These are phyloP conservation scores for Indicator indicator DNA, from an alignment of 2,113 vertebrate genomes.

Conservation along the genomic window DNA sequence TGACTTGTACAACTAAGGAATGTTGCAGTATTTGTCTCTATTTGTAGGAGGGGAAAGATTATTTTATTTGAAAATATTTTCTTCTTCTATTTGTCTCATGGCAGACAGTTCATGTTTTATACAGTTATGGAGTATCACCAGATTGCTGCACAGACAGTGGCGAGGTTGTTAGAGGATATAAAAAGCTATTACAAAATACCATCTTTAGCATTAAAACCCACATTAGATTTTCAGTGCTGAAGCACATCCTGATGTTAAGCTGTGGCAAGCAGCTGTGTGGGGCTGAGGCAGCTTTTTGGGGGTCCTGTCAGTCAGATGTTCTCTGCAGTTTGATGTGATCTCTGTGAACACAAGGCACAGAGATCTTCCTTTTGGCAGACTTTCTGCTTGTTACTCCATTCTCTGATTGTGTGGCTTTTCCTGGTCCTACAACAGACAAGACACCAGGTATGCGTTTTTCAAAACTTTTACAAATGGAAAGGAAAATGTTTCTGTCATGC, in stretches of 20 bases:
- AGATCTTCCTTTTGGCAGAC: not conserved
- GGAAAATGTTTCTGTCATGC: not conserved
- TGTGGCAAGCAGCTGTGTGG: not conserved
- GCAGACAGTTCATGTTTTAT: not conserved
- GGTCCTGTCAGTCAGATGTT: not conserved
- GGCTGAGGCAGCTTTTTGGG: not conserved
- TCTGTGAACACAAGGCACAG: fast-evolving
- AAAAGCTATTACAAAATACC: not conserved
- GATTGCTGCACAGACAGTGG: not conserved
- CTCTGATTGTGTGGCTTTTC: not conserved
- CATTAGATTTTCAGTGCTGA: not conserved
- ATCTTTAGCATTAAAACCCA: not conserved
- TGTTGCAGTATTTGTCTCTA: not conserved
- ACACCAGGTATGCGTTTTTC: not conserved
- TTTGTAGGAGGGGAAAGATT: not conserved
- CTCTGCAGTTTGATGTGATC: not conserved
- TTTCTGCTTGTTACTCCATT: not conserved
- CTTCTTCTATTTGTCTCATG: not conserved
- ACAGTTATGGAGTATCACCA: not conserved
- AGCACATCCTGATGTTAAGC: not conserved
- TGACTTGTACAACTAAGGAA: not conserved
- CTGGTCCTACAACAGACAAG: not conserved
- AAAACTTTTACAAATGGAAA: not conserved
- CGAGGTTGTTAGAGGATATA: not conserved
- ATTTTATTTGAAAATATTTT: not conserved